A percentile compares a stretch with the other conserved stretches of the same genome.
These are phyloP conservation scores for Heterohyrax brucei DNA, from an alignment of 2,797 vertebrate genomes.

Conservation along the genomic window DNA sequence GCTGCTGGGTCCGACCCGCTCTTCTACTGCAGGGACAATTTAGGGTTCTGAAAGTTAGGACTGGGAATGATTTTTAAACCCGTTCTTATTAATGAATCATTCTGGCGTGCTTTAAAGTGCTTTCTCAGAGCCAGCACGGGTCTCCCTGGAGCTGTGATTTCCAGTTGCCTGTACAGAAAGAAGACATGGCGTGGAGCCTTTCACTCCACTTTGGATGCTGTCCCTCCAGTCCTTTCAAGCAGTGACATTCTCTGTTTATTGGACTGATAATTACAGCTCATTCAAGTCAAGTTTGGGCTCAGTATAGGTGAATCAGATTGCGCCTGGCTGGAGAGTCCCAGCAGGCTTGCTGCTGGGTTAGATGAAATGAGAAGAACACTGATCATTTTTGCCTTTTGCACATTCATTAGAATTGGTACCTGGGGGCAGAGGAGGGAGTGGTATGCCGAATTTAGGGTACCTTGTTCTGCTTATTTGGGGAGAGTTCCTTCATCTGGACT, in stretches of 20 bases:
- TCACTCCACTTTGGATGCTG: background rate
- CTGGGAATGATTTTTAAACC: background rate
- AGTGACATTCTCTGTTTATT: background rate
- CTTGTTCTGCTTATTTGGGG: background rate
- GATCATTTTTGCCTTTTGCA: background rate
- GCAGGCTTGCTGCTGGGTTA: background rate
- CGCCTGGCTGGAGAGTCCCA: background rate
- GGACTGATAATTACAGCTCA: background rate
- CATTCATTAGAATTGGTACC: background rate
- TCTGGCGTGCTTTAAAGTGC: background rate
- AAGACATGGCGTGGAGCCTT: background rate
- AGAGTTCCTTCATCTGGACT: background rate
- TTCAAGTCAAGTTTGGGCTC: background rate
- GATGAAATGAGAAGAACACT: background rate
- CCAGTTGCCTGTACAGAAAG: background rate
- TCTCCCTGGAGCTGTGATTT: background rate
- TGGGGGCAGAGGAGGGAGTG: background rate
- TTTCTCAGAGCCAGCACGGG: background rate
- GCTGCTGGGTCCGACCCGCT: background rate
- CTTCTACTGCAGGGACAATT: background rate
- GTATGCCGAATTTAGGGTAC: background rate
- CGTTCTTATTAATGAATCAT: constrained; percentile 11
- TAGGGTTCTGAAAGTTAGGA: constrained; percentile 44
- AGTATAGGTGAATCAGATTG: background rate
- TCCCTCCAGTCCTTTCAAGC: background rate